phyloP scores from a whole-genome alignment of 2,888 invertebrate genomes.

The Belgica antarctica region DNA sequence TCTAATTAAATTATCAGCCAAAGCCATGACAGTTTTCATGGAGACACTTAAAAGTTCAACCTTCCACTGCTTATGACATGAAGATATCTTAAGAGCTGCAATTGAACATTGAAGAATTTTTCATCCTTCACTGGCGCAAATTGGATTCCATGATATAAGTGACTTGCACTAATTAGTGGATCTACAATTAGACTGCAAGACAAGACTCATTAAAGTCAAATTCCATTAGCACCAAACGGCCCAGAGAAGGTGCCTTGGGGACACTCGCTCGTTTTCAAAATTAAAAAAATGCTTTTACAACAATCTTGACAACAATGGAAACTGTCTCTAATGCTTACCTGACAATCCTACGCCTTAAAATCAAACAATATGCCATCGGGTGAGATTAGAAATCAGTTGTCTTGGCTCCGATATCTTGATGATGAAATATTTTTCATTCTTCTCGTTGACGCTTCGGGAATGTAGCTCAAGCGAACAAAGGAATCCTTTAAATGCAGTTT shows the following conservation, averaged over 20 bases:
- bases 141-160: constrained; percentile 1
- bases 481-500: constrained; percentile 28
- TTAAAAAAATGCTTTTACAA: background rate
- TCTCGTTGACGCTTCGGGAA: background rate
- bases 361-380: background rate
- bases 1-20: background rate
- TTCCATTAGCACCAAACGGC: too few species aligned
- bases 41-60: background rate
- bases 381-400: background rate
- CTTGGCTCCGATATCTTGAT: background rate
- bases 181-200: constrained; percentile 12
- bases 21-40: background rate
- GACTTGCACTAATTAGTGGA: background rate
- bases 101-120: constrained; percentile 1
- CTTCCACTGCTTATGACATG: background rate
- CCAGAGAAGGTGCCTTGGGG: too few species aligned
- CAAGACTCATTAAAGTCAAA: too few species aligned
- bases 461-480: background rate
- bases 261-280: too few species aligned
- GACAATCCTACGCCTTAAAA: constrained; percentile 17
- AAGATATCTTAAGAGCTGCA: background rate
- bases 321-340: constrained; percentile 15
- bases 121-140: background rate
- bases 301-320: background rate
- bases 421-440: background rate